Evolutionary conservation across 2,797 vertebrate genomes (phyloP).

Genomic region (Acomys russatus): DNA sequence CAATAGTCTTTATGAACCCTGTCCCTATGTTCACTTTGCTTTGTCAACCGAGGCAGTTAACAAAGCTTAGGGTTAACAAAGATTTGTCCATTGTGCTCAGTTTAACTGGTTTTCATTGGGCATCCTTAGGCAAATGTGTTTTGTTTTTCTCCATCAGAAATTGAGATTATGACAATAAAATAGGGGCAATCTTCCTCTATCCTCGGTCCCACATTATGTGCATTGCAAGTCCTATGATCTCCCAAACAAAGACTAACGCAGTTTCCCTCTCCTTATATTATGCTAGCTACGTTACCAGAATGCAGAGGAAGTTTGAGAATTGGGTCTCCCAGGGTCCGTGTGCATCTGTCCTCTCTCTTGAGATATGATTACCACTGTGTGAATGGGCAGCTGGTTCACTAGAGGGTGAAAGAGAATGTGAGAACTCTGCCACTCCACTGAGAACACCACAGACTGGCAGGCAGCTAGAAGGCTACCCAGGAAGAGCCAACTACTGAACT

Average conservation of each 20-base stretch:
- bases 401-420: neutral
- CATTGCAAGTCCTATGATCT: neutral
- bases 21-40: neutral
- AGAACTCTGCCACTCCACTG: too few relatives aligned
- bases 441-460: neutral
- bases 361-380: neutral
- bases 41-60: neutral
- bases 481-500: neutral
- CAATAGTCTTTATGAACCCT: neutral
- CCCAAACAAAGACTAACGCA: neutral
- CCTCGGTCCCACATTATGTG: neutral
- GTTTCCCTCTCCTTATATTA: neutral
- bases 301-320: neutral
- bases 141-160: neutral
- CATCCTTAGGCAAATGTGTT: neutral
- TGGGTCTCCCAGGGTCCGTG: neutral
- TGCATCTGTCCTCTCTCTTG: neutral
- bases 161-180: neutral
- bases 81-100: neutral
- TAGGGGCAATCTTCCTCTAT: neutral
- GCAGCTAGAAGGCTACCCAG: neutral
- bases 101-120: neutral
- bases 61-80: too few relatives aligned
- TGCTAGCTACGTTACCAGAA: neutral
- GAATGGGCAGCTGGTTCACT: too few relatives aligned